Conservation (phyloP, 2,888 invertebrate genomes). For the Ecliptopera silaceata region DNA sequence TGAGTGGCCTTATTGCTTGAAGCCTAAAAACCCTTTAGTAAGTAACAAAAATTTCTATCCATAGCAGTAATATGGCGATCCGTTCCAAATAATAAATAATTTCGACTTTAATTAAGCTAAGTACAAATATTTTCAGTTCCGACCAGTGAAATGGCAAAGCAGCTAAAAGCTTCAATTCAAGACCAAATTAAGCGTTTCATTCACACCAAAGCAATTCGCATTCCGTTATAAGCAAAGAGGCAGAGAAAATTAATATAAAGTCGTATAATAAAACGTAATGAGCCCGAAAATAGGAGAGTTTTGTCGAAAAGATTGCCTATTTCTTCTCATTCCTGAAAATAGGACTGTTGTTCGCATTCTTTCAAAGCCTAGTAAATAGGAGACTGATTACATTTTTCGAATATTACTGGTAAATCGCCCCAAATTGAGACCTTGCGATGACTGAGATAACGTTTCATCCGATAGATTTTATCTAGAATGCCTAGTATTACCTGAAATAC, state of each 20-base stretch:
- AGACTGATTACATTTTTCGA: not conserved
- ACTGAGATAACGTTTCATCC: too few species aligned
- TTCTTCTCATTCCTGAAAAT: constrained; percentile 13
- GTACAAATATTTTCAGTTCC: constrained; percentile 8
- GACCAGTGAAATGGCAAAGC: not conserved
- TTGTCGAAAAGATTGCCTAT: constrained; percentile 18
- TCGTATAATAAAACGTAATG: constrained; percentile 17
- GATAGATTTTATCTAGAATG: too few species aligned
- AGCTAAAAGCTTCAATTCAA: not conserved
- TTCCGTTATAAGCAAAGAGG: constrained; percentile 12
- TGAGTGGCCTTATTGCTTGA: too few species aligned
- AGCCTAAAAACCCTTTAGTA: too few species aligned
- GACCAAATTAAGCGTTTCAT: constrained; percentile 5
- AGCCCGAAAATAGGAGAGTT: constrained; percentile 17
- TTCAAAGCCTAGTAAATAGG: not conserved
- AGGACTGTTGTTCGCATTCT: not conserved
- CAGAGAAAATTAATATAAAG: constrained; percentile 21
- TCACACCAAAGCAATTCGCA: constrained; percentile 10
- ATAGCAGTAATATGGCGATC: not conserved
- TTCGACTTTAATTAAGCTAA: constrained; percentile 5
- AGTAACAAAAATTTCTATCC: too few species aligned
- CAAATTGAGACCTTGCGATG: not conserved
- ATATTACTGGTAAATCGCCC: not conserved
- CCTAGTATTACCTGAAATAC: too few species aligned
- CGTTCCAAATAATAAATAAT: constrained; percentile 2